These are phyloP conservation scores for Drosophila conformis DNA, from an alignment of 2,888 invertebrate species.

Conservation along the genomic window DNA sequence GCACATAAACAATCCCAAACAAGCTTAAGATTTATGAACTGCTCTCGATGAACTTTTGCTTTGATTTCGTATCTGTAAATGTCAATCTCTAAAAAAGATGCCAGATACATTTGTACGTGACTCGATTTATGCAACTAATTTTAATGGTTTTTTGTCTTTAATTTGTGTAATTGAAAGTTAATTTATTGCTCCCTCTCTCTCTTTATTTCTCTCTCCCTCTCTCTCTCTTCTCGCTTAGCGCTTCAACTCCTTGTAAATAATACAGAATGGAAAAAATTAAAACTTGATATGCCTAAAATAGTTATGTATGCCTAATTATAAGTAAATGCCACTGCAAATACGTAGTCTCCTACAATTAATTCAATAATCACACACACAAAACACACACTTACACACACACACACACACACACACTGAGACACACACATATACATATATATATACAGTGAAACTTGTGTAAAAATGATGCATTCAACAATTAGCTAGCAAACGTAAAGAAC, in stretches of 20 bases:
- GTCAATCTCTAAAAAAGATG: neutral
- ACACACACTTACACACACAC: slow-evolving; percentile 23
- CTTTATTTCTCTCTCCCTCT: neutral
- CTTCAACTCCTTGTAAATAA: slow-evolving; percentile 42
- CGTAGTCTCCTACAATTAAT: slow-evolving; percentile 62
- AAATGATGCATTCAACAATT: slow-evolving; percentile 49
- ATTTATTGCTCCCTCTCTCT: neutral
- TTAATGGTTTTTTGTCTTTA: neutral
- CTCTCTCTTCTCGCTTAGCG: neutral
- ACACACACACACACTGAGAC: slow-evolving; percentile 19
- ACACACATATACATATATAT: slow-evolving; percentile 19
- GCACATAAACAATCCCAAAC: slow-evolving; percentile 11
- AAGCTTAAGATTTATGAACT: slow-evolving; percentile 49
- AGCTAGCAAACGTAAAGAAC: slow-evolving; percentile 59
- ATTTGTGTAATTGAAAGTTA: neutral
- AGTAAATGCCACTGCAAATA: slow-evolving; percentile 61
- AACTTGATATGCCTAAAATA: slow-evolving; percentile 57
- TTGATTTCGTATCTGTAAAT: slow-evolving; percentile 11
- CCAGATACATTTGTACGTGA: neutral
- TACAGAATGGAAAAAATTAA: slow-evolving; percentile 10
- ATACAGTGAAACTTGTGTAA: slow-evolving; percentile 41
- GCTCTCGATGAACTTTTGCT: slow-evolving; percentile 24
- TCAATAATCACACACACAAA: slow-evolving; percentile 51
- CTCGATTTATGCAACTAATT: slow-evolving; percentile 1
- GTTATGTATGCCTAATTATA: slow-evolving; percentile 37